Percentiles rank a stretch among this genome's conserved stretches.
Conservation (phyloP, 2,113 vertebrate species). For the Macquaria australasica region DNA sequence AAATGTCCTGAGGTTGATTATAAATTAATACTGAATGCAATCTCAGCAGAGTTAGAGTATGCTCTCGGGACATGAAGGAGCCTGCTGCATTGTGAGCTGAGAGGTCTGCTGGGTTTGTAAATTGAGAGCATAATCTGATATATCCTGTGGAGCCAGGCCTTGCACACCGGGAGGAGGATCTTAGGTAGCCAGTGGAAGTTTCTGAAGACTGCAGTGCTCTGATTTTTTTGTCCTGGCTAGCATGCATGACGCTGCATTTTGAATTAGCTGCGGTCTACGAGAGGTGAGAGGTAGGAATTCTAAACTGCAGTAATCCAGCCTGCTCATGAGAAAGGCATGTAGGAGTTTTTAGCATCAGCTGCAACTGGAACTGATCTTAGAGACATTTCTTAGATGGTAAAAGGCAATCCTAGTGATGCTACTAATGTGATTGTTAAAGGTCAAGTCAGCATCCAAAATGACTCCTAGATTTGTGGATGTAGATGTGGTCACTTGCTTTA, state of each 20-base stretch:
- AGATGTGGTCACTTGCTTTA: background rate
- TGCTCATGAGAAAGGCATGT: no score
- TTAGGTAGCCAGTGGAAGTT: background rate
- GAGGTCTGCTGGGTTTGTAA: conserved; percentile 19
- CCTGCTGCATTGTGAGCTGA: background rate
- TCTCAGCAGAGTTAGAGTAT: background rate
- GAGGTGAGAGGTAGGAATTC: background rate
- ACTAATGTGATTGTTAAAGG: background rate
- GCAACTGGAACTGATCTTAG: background rate
- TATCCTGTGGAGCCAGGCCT: background rate
- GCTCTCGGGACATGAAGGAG: background rate
- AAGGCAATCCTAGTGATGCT: background rate
- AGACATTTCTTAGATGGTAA: background rate
- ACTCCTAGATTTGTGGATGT: background rate
- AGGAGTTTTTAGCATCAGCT: background rate
- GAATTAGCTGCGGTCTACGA: background rate
- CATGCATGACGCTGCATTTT: background rate
- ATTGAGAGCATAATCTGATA: conserved; percentile 22
- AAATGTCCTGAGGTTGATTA: no score
- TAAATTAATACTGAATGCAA: background rate
- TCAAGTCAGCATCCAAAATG: conserved; percentile 7
- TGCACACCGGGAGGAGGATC: background rate
- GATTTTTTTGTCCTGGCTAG: background rate
- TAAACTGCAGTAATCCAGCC: background rate
- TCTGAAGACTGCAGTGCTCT: background rate